A percentile compares a stretch with the other conserved stretches of the same genome.
phyloP scores from a whole-genome alignment of 2,888 invertebrate species.

The Synergus gifuensis region DNA sequence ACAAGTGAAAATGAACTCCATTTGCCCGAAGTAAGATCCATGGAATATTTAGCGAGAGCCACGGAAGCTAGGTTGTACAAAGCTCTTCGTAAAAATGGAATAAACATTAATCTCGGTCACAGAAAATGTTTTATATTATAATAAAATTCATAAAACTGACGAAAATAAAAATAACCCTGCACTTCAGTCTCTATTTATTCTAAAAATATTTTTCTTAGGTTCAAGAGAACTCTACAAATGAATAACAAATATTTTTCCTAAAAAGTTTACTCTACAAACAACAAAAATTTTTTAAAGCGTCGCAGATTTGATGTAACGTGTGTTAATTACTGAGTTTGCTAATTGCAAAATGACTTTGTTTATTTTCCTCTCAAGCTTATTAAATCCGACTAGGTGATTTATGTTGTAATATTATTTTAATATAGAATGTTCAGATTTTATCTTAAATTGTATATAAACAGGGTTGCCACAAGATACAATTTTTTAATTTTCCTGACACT shows the following conservation, averaged over 20 bases:
- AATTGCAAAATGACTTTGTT: neutral
- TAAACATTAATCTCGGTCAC: conserved; percentile 8
- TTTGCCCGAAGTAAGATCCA: conserved; percentile 20
- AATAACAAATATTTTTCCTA: neutral
- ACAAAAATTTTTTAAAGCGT: neutral
- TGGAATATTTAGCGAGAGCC: conserved; percentile 19
- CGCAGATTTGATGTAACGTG: neutral
- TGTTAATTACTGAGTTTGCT: neutral
- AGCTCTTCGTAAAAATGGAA: conserved; percentile 15
- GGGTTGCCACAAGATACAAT: too few relatives aligned
- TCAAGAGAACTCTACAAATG: neutral
- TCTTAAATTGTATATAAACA: too few relatives aligned
- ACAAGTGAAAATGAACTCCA: conserved; percentile 19
- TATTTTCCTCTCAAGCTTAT: neutral
- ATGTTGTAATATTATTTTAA: neutral
- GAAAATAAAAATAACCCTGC: neutral
- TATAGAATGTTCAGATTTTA: too few relatives aligned
- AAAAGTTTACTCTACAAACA: neutral
- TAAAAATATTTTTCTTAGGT: neutral
- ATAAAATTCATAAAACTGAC: neutral
- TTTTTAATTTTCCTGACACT: too few relatives aligned
- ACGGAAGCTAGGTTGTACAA: conserved; percentile 22
- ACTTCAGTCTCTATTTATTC: neutral
- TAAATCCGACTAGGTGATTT: neutral
- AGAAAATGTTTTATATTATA: neutral